Percentiles rank a stretch among this genome's conserved stretches.
Evolutionary conservation across 2,113 vertebrate genomes (phyloP).

Genomic region (Butorides virescens): DNA sequence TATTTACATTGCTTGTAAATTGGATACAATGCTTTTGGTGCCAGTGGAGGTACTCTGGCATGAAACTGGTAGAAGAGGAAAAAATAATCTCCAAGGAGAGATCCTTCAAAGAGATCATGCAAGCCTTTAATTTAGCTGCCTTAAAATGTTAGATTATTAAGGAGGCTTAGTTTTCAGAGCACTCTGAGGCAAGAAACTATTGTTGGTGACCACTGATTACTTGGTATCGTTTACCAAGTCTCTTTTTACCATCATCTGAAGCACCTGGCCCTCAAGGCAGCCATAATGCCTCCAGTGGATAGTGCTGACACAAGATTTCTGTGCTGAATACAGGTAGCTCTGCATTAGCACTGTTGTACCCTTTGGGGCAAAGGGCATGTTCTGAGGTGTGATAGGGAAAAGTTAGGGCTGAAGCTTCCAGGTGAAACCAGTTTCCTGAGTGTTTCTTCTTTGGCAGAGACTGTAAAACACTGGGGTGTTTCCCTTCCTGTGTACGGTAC

Average conservation of each 20-base stretch:
- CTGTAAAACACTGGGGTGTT: background rate
- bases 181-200: background rate
- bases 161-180: background rate
- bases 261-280: background rate
- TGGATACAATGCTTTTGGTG: background rate
- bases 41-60: background rate
- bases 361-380: background rate
- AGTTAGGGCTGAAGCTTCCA: background rate
- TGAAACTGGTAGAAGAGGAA: background rate
- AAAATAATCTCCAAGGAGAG: background rate
- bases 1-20: background rate
- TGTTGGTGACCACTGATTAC: background rate
- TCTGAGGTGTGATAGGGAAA: background rate
- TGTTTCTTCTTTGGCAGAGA: background rate
- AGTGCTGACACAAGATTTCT: background rate
- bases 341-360: too few species aligned
- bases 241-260: background rate
- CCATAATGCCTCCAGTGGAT: accelerated
- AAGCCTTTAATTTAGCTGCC: background rate
- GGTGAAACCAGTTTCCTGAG: background rate
- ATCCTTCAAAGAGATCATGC: background rate
- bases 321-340: background rate
- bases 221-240: background rate
- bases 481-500: background rate
- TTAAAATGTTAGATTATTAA: background rate